Conservation (phyloP, 2,888 invertebrate species). For the Iselma pallidipennis region DNA sequence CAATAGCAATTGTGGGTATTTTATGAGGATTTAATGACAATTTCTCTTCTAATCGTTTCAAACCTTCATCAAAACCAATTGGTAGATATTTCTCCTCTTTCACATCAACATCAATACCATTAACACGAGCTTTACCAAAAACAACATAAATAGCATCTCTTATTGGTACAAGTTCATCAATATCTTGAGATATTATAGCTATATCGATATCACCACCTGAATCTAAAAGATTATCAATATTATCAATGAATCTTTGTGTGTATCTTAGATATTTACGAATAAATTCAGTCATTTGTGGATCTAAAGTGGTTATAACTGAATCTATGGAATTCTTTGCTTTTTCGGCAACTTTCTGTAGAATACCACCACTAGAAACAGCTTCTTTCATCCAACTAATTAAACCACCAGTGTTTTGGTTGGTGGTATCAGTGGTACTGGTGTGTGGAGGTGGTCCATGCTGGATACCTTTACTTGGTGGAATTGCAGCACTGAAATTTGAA, state of each 20-base stretch:
- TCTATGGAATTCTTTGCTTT: constrained; percentile 81
- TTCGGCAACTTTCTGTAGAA: constrained; percentile 71
- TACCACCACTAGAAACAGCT: constrained; percentile 66
- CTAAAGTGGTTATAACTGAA: constrained; percentile 83
- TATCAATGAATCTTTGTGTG: too few species aligned
- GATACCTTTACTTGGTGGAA: constrained; percentile 53
- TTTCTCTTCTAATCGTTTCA: constrained; percentile 74
- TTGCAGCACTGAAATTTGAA: constrained; percentile 48
- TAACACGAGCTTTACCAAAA: constrained; percentile 79
- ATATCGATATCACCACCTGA: constrained; percentile 79
- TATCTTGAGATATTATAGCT: constrained; percentile 77
- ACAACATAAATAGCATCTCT: constrained; percentile 79
- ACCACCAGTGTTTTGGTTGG: constrained; percentile 57
- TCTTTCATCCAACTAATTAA: constrained; percentile 73
- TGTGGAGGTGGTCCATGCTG: constrained; percentile 33
- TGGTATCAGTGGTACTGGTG: constrained; percentile 12
- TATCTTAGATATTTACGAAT: too few species aligned
- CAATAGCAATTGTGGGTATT: constrained; percentile 72
- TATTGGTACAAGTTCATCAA: constrained; percentile 73
- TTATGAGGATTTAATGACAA: constrained; percentile 64
- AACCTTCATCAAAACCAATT: constrained; percentile 76
- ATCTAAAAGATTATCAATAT: too few species aligned
- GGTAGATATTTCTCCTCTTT: constrained; percentile 73
- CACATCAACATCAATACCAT: constrained; percentile 65
- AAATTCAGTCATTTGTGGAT: constrained; percentile 88